Base-by-base conservation (phyloP, 2,113 vertebrate genomes). In the Conger conger region DNA sequence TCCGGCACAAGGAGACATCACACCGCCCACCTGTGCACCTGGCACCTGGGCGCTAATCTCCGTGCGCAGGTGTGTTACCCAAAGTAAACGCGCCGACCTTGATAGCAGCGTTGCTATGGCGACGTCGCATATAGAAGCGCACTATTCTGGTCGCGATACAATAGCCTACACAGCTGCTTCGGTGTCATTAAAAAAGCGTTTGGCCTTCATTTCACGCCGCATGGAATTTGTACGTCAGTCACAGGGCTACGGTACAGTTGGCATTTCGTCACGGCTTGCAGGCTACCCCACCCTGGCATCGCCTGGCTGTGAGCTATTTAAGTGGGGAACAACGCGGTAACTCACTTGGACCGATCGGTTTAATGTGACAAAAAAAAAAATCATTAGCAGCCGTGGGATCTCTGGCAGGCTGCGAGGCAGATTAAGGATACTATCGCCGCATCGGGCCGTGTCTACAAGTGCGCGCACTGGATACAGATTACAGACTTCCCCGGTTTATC, bases 401-500 rank as follows among this genome's bases (percentile, higher is more conserved):
- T 84, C 68, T 82, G 83, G 83, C 86, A 84, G 83, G 50, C 86
- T 82, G 83, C 84, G 77, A 50, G 80, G 50, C 86, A 78, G 89
- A 92, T 93, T 92, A 89, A 89, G 88, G 89, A 89, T 89, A 88
- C 89, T 90, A 87, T 87, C 88, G 90, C 91, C 85, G 90, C 88
- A 86, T 88, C 88, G 80, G 50, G 73, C 79, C 79, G 86, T 92
- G 91, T 90, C 88, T 88, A 83, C 86, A 85, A 88, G 89, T 88
- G 81, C 84, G 82, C 80, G 82, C 20, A 86, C 91, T 86, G 89
- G 89, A 89, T 89, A 90, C 88, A 88, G 86, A 89, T 92, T 90
- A 89, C 88, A 88, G 80, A 53, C 83, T 82, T 81, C 81, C 81
- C 86, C 40, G 81, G 84, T 91, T 90, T 90, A 91, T 89, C 81